Evolutionary conservation across 2,113 vertebrate genomes (phyloP).

Genomic region (Erythrolamprus reginae): DNA sequence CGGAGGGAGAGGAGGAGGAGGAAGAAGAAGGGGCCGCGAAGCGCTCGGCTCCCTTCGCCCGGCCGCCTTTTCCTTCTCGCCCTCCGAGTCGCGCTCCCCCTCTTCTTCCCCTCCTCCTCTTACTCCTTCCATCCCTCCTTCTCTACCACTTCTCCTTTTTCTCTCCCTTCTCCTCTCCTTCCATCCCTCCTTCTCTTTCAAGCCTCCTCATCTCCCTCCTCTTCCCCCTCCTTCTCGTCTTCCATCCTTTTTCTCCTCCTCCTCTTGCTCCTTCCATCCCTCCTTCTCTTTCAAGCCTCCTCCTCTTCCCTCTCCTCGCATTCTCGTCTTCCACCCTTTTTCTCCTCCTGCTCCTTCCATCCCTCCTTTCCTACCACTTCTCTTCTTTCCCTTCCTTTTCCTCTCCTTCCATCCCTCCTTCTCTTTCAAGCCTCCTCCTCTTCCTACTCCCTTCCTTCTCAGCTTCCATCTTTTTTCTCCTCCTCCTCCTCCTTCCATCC

Average conservation of each 20-base stretch:
- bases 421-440: no score
- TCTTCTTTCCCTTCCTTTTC: no score
- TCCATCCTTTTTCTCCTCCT: no score
- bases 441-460: background rate
- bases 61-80: background rate
- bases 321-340: no score
- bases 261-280: no score
- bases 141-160: background rate
- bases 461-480: background rate
- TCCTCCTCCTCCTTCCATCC: background rate
- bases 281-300: no score
- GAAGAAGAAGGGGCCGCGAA: background rate
- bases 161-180: background rate
- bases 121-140: background rate
- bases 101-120: background rate
- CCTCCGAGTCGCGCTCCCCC: background rate
- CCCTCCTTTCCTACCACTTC: no score
- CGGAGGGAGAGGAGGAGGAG: background rate
- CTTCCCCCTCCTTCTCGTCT: no score
- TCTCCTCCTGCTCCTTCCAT: no score
- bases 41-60: background rate
- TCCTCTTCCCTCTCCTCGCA: no score
- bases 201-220: no score
- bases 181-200: no score
- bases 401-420: background rate